phyloP scores from a whole-genome alignment of 2,113 vertebrate genomes.

The Lucifuga dentata region DNA sequence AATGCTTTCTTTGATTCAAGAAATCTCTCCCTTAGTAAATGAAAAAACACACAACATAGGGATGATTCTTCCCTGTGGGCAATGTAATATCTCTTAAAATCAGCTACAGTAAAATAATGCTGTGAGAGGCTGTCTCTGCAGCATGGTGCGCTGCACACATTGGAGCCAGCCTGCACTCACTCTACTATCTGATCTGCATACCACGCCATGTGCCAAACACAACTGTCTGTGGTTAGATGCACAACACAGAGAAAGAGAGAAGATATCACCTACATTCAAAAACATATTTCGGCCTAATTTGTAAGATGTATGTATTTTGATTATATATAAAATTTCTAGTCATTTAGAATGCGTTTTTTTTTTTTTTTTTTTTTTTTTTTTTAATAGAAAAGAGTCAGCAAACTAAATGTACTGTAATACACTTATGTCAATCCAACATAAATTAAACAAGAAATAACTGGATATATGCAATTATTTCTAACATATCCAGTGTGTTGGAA shows the following conservation, averaged over 20 bases:
- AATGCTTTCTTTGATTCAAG: constrained; percentile 46
- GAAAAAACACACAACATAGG: constrained; percentile 16
- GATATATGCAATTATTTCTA: no score
- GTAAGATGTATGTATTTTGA: no score
- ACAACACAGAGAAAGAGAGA: constrained; percentile 30
- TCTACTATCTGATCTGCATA: constrained; percentile 72
- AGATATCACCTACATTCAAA: no score
- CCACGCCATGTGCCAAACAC: constrained; percentile 49
- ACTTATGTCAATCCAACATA: no score
- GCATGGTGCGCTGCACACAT: constrained; percentile 52
- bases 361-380: no score
- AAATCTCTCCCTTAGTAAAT: constrained; percentile 43
- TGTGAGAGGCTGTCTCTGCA: constrained; percentile 66
- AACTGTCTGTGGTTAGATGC: constrained; percentile 60
- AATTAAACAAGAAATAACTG: no score
- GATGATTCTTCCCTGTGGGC: constrained; percentile 50
- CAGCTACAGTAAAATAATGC: constrained; percentile 68
- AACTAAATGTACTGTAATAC: no score
- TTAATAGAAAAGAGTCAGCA: no score
- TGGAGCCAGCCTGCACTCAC: constrained; percentile 51
- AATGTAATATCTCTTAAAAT: constrained; percentile 72
- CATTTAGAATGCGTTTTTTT: no score
- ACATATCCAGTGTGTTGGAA: no score
- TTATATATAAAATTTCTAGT: no score
- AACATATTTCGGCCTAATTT: no score